Conservation (phyloP, 53 echinoderm and acorn worm genomes). For the Temnopleurus reevesii region DNA sequence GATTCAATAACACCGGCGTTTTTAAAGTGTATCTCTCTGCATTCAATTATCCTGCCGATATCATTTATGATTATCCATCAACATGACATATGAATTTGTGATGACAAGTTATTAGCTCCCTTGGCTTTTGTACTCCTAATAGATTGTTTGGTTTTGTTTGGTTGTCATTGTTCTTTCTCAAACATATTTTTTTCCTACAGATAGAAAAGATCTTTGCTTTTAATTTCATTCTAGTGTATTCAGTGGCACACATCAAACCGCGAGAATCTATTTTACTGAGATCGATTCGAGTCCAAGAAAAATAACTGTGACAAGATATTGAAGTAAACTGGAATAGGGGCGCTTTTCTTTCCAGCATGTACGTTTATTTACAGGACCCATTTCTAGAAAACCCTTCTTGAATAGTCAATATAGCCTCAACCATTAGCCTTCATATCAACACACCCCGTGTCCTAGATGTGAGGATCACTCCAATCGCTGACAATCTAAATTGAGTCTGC, state of each 20-base stretch:
- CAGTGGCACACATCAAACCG: slow-evolving; percentile 8
- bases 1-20: too few species aligned
- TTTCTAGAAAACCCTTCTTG: slow-evolving; percentile 54
- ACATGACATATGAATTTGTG: too few species aligned
- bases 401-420: slow-evolving; percentile 58
- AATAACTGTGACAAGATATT: slow-evolving; percentile 59
- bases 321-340: slow-evolving; percentile 47
- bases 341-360: slow-evolving; percentile 50
- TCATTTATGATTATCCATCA: too few species aligned
- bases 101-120: too few species aligned
- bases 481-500: slow-evolving; percentile 57
- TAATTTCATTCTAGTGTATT: background rate
- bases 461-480: slow-evolving; percentile 42
- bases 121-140: too few species aligned
- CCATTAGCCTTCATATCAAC: slow-evolving; percentile 62
- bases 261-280: slow-evolving; percentile 21
- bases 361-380: slow-evolving; percentile 60
- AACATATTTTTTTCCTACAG: too few species aligned
- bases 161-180: too few species aligned
- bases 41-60: too few species aligned
- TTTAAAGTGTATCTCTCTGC: too few species aligned
- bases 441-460: slow-evolving; percentile 54
- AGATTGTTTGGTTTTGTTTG: too few species aligned
- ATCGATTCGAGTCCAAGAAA: slow-evolving; percentile 41
- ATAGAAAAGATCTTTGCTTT: background rate